Evolutionary conservation across 2,888 invertebrate species (phyloP), one percentile per base, ranked within the genome.

Genomic region (Dryadula phaetusa): DNA sequence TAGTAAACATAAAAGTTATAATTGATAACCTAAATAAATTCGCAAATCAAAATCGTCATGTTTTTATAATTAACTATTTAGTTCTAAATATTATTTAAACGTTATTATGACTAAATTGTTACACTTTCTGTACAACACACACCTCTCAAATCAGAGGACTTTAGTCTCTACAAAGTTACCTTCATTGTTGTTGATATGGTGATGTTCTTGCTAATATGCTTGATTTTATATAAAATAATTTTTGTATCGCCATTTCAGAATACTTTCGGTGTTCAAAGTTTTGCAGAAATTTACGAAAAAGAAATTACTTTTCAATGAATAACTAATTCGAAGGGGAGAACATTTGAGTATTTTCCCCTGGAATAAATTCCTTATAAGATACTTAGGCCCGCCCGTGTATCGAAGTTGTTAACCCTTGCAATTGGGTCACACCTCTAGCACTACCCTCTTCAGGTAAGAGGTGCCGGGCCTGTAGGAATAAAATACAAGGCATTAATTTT

Each of bases 401-500:
- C 88, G 93, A 89, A 93, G 93, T 92, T 89, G 93, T 91, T 92
- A 89, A 93, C 93, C 93, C 93, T 90, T 90, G 91, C 90, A 87
- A 92, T 87, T 80, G 92, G 92, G 91, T 92, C 90, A 92, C 92
- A 93, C 93, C 93, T 93, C 92, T 90, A 91, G 89, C 90, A 92
- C 90, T 88, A 93, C 92, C 92, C 93, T 93, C 93, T 93, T 93
- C 90, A 92, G 90, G 89, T 89, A 92, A 93, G 92, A 92, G 93
- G 93, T 92, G 91, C 93, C 90, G 93, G 93, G 93, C 93, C 93
- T 93, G 93, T 90, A 92, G 93, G 92, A 93, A 93, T 93, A 93
- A 93, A 93, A 93, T 90, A 93, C 87, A 92, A 81, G 83, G 90
- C 89, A 93, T 93, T 93, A 93, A 93, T 93, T 80, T 87, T 82